phyloP scores from a whole-genome alignment of 2,797 vertebrate genomes.

The Pyrocephalus nanus region DNA sequence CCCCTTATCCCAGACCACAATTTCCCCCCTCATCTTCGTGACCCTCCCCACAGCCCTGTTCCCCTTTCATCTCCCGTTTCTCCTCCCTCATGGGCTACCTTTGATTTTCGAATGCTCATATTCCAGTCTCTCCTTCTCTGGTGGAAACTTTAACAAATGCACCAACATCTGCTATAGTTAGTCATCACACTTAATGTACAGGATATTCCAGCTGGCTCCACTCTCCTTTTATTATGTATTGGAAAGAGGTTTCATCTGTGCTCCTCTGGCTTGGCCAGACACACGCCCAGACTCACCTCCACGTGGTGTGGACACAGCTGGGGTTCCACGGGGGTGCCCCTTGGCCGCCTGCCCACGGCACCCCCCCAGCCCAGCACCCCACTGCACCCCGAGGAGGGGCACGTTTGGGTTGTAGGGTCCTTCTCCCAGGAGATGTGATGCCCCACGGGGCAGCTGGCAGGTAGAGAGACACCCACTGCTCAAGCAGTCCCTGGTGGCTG shows the following conservation, averaged over 20 bases:
- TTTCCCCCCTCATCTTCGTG: not conserved
- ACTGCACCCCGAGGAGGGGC: not conserved
- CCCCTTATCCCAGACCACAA: not conserved
- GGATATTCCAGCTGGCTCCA: slow-evolving; percentile 67
- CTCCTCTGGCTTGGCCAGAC: slow-evolving; percentile 64
- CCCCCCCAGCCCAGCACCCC: not conserved
- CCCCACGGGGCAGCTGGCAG: not conserved
- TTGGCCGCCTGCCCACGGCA: not conserved
- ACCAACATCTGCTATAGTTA: slow-evolving; percentile 68
- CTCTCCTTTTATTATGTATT: slow-evolving; percentile 70
- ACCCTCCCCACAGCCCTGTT: not conserved
- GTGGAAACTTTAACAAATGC: slow-evolving; percentile 69
- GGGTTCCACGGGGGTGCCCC: not conserved
- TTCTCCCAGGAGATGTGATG: not conserved
- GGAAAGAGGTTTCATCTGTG: slow-evolving; percentile 65
- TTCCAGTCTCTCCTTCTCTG: slow-evolving; percentile 62
- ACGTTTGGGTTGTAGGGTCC: not conserved
- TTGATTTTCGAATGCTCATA: slow-evolving; percentile 55
- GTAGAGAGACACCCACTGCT: not conserved
- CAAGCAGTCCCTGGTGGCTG: not conserved
- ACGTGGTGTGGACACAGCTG: slow-evolving; percentile 9
- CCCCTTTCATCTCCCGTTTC: not conserved
- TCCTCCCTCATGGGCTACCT: slow-evolving; percentile 48
- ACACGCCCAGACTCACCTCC: slow-evolving; percentile 56
- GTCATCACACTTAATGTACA: slow-evolving; percentile 70